Conservation (phyloP, 1,140 invertebrate species). For the Pachypsylla venusta region DNA sequence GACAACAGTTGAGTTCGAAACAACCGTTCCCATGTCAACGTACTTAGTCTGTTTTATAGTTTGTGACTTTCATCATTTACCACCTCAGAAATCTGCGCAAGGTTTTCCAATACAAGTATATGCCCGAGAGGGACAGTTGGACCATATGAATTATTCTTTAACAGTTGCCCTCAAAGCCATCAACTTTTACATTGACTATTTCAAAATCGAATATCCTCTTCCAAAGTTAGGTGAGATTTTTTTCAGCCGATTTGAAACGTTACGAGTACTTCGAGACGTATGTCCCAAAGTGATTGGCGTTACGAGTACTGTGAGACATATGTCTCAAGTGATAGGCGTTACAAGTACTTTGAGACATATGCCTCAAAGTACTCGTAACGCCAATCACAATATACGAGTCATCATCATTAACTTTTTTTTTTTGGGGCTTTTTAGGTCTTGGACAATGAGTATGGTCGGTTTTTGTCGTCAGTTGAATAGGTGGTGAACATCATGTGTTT, state of each 20-base stretch:
- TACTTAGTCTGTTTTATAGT: conserved; percentile 83
- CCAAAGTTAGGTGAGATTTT: conserved; percentile 56
- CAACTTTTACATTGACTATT: conserved; percentile 76
- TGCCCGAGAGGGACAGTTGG: conserved; percentile 51
- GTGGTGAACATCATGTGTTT: no score
- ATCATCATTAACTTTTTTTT: no score
- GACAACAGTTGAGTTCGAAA: conserved; percentile 49
- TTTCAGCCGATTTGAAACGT: neutral
- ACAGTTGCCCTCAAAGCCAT: conserved; percentile 60
- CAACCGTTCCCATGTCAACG: conserved; percentile 79
- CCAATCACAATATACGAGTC: no score
- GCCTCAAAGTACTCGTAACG: no score
- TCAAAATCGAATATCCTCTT: conserved; percentile 68
- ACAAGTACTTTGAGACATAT: no score
- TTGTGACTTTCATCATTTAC: conserved; percentile 60
- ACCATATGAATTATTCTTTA: conserved; percentile 65
- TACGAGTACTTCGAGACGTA: neutral
- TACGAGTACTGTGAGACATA: no score
- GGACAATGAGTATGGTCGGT: no score
- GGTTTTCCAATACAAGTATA: conserved; percentile 53
- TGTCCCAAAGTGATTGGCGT: neutral
- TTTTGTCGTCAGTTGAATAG: no score
- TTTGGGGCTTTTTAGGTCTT: no score
- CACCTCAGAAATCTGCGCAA: conserved; percentile 37
- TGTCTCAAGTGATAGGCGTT: no score